Conservation (phyloP, 2,113 vertebrate genomes). For the Myotis brandtii region DNA sequence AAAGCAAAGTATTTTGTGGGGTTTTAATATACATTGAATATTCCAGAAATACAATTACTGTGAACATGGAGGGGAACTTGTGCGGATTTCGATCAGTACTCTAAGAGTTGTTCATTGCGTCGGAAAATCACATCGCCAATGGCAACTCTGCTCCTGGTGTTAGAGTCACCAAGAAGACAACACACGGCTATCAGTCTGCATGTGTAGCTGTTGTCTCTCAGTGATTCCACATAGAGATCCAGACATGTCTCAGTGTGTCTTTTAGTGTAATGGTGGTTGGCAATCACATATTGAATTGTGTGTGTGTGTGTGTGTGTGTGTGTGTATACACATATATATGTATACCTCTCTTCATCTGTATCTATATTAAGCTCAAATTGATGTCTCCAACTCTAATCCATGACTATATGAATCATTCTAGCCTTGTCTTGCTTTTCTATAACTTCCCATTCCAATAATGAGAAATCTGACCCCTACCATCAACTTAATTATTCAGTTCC, state of each 20-base stretch:
- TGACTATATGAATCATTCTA: background rate
- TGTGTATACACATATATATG: too few relatives aligned
- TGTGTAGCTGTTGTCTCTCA: background rate
- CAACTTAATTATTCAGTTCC: background rate
- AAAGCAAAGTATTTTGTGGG: background rate
- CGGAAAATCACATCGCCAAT: background rate
- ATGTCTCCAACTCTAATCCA: background rate
- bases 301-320: background rate
- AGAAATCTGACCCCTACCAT: background rate
- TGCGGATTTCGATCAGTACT: background rate
- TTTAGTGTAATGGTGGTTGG: background rate
- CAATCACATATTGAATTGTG: background rate
- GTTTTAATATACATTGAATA: background rate
- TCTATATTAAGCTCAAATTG: background rate
- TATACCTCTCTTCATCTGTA: background rate
- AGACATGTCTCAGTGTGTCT: background rate
- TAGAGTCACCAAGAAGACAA: background rate
- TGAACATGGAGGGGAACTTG: background rate
- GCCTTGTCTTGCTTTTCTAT: background rate
- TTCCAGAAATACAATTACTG: background rate
- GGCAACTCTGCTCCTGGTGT: background rate
- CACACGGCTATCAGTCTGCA: background rate
- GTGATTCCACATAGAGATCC: background rate
- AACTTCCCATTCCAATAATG: background rate
- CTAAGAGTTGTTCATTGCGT: background rate